These are phyloP conservation scores for Onychostruthus taczanowskii DNA, from an alignment of 2,113 vertebrate genomes.

Conservation along the genomic window DNA sequence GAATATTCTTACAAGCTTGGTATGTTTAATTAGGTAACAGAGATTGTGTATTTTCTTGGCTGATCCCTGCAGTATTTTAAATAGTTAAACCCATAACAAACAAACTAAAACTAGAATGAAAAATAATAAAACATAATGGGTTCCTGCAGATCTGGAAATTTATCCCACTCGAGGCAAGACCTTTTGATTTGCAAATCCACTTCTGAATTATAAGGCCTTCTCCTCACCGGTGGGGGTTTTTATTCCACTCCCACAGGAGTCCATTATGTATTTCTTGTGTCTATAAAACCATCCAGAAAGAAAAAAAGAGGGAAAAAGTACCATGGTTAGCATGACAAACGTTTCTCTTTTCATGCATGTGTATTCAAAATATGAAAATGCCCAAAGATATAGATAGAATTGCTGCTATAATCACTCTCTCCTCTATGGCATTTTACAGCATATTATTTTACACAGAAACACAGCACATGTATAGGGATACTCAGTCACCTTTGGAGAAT, in stretches of 20 bases:
- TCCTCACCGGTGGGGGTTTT: conserved; percentile 54
- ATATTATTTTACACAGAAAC: conserved; percentile 32
- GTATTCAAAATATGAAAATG: conserved; percentile 59
- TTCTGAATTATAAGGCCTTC: conserved; percentile 69
- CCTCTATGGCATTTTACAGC: conserved; percentile 8
- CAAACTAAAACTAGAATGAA: conserved; percentile 56
- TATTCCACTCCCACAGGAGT: conserved; percentile 65
- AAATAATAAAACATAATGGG: conserved; percentile 66
- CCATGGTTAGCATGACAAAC: conserved; percentile 68
- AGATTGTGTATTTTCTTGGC: conserved; percentile 48
- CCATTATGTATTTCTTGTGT: conserved; percentile 68
- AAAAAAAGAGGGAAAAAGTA: conserved; percentile 48
- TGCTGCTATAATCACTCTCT: conserved; percentile 6
- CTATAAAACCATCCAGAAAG: conserved; percentile 68
- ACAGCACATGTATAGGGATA: neutral
- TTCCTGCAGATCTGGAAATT: conserved; percentile 60
- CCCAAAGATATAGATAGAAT: conserved; percentile 39
- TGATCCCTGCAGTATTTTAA: conserved; percentile 57
- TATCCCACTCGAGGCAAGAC: conserved; percentile 66
- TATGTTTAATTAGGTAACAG: conserved; percentile 49
- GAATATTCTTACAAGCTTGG: conserved; percentile 25
- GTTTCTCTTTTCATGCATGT: conserved; percentile 34
- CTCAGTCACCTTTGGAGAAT: conserved; percentile 53
- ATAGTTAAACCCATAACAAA: conserved; percentile 66
- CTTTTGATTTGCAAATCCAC: conserved; percentile 74